These are phyloP conservation scores for Hephaestus fuliginosus DNA, from an alignment of 2,797 vertebrate species.

Conservation along the genomic window DNA sequence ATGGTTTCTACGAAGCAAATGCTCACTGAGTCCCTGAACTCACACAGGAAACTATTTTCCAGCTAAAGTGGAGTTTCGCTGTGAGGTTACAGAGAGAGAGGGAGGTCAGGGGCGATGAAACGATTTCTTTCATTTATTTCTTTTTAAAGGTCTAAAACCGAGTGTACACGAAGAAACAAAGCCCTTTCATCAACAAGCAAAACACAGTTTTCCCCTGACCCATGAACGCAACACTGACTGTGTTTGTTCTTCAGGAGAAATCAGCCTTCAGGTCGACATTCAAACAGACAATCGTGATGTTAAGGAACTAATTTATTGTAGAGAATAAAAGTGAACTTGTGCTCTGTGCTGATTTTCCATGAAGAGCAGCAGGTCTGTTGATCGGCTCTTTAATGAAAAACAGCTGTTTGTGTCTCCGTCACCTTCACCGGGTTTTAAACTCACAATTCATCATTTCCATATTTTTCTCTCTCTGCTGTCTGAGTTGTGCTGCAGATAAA, in stretches of 20 bases:
- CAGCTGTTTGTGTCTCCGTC: too few species aligned
- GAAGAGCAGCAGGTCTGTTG: too few species aligned
- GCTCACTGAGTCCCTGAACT: slow-evolving; percentile 11
- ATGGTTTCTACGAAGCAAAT: neutral
- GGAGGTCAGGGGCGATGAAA: neutral
- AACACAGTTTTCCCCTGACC: neutral
- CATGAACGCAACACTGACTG: neutral
- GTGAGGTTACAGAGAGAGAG: neutral
- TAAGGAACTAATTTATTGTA: too few species aligned
- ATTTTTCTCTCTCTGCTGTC: too few species aligned
- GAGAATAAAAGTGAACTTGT: too few species aligned
- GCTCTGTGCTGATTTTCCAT: too few species aligned
- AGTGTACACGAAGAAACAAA: neutral
- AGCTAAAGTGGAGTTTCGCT: neutral
- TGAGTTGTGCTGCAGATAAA: too few species aligned
- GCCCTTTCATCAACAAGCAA: neutral
- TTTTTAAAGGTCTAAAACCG: neutral
- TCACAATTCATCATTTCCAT: too few species aligned
- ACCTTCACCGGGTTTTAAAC: too few species aligned
- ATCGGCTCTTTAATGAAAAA: too few species aligned
- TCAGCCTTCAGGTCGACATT: too few species aligned
- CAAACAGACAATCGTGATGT: too few species aligned
- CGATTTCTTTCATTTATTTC: neutral
- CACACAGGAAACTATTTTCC: neutral
- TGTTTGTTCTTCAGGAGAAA: neutral